Evolutionary conservation across 2,113 vertebrate species (phyloP).

Genomic region (Semnornis frantzii): DNA sequence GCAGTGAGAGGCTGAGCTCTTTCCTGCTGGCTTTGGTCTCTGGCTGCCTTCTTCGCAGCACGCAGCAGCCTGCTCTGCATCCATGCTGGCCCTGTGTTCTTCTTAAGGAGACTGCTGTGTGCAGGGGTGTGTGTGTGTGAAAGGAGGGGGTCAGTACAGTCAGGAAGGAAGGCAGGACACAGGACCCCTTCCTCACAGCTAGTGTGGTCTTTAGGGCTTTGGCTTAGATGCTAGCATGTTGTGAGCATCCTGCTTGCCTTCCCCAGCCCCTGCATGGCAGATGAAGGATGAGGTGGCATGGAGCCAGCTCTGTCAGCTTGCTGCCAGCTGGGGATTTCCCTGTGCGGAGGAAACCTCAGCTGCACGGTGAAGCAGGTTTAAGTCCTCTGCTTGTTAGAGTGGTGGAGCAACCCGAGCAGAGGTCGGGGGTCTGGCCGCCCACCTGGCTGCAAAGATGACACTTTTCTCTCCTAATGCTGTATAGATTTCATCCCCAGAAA

Average conservation of each 20-base stretch:
- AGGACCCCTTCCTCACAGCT: neutral
- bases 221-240: fast-evolving
- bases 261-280: neutral
- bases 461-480: neutral
- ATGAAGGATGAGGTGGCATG: neutral
- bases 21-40: neutral
- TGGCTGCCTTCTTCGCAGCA: fast-evolving
- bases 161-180: neutral
- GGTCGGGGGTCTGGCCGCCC: fast-evolving
- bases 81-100: fast-evolving
- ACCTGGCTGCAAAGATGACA: neutral
- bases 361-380: neutral
- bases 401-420: fast-evolving
- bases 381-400: neutral
- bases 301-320: neutral
- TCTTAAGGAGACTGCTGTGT: fast-evolving
- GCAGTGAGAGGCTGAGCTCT: neutral
- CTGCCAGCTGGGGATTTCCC: neutral
- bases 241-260: neutral
- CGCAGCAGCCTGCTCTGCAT: neutral
- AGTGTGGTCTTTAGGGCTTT: neutral
- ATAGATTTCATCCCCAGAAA: neutral
- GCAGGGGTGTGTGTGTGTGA: neutral
- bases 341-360: neutral
- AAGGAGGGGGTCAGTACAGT: neutral